Percentiles rank a stretch among this genome's conserved stretches.
Conservation (phyloP, 2,113 vertebrate genomes). For the Limnothrissa miodon region DNA sequence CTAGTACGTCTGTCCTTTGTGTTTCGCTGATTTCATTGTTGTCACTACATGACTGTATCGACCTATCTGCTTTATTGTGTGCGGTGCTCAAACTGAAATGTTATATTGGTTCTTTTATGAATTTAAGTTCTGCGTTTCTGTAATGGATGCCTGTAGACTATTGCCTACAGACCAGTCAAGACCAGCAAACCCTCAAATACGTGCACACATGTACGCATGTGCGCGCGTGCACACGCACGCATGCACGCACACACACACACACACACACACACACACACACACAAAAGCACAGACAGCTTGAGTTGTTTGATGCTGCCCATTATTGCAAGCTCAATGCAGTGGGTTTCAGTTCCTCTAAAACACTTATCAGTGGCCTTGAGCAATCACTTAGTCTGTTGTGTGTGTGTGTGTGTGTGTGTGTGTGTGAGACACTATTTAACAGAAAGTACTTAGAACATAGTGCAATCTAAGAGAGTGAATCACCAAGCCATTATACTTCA, state of each 20-base stretch:
- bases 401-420: neutral
- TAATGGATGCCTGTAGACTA: neutral
- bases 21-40: neutral
- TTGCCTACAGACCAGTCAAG: neutral
- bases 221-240: neutral
- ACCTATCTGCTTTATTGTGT: neutral
- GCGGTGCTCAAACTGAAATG: neutral
- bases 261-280: neutral
- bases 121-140: neutral
- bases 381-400: neutral
- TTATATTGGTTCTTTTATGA: neutral
- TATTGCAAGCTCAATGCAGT: slow-evolving; percentile 5
- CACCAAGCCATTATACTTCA: slow-evolving; percentile 6
- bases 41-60: neutral
- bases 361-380: slow-evolving; percentile 18
- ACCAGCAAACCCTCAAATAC: no score
- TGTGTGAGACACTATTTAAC: neutral
- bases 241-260: neutral
- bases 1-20: neutral
- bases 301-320: slow-evolving; percentile 19
- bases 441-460: neutral
- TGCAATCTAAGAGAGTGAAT: neutral
- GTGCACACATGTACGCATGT: neutral
- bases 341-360: slow-evolving; percentile 26
- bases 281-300: neutral